phyloP scores from a whole-genome alignment of 2,888 invertebrate genomes.

The Melanostoma scalare region DNA sequence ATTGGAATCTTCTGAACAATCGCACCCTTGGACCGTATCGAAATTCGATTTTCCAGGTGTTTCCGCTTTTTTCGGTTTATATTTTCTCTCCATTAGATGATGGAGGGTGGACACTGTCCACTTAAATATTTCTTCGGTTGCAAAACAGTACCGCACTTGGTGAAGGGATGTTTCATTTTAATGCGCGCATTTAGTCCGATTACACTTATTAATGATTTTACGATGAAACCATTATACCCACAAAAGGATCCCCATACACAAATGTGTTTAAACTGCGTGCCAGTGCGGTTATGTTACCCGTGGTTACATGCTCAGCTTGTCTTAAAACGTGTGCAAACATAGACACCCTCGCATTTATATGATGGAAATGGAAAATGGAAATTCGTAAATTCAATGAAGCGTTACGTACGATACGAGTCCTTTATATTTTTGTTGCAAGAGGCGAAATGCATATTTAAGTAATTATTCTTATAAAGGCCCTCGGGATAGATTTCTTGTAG shows the following conservation, averaged over 20 bases:
- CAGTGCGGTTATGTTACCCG: conserved; percentile 70
- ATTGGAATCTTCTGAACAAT: conserved; percentile 57
- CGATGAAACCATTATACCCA: conserved; percentile 30
- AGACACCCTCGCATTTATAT: conserved; percentile 59
- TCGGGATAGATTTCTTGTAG: conserved; percentile 32
- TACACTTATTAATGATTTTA: conserved; percentile 61
- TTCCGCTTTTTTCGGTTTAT: conserved; percentile 31
- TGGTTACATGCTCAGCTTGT: conserved; percentile 67
- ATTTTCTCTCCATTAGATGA: conserved; percentile 28
- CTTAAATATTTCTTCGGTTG: conserved; percentile 45
- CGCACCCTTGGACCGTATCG: conserved; percentile 58
- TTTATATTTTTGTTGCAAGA: conserved; percentile 35
- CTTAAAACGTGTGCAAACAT: conserved; percentile 43
- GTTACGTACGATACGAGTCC: conserved; percentile 39
- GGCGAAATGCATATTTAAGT: conserved; percentile 71
- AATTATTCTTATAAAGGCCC: conserved; percentile 64
- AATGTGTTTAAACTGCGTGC: conserved; percentile 58
- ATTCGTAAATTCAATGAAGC: conserved; percentile 70
- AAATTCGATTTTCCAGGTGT: conserved; percentile 73
- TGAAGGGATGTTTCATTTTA: conserved; percentile 50
- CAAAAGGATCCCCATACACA: conserved; percentile 27
- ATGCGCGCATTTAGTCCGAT: conserved; percentile 66
- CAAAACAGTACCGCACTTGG: conserved; percentile 18
- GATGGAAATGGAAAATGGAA: conserved; percentile 54
- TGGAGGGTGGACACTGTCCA: conserved; percentile 59